These are phyloP conservation scores for Otolemur garnettii DNA, from an alignment of 2,113 vertebrate genomes.

Conservation along the genomic window DNA sequence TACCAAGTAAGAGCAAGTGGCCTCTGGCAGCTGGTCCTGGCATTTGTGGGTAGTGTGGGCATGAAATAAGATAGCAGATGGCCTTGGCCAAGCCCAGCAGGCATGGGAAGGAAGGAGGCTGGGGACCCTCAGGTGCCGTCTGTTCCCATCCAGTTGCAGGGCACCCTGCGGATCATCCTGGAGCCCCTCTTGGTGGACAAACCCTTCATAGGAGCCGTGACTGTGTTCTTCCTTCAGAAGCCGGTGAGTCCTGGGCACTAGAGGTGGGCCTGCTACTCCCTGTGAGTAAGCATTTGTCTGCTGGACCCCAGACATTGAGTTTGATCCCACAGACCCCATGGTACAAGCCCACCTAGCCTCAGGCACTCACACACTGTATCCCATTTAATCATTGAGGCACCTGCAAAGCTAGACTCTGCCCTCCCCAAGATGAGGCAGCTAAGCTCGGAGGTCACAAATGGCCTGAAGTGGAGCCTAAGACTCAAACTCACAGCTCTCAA, in stretches of 20 bases:
- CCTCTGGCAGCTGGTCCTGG: not conserved
- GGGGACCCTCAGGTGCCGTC: not conserved
- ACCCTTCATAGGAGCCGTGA: constrained; percentile 96
- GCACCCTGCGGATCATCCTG: constrained; percentile 94
- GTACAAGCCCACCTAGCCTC: not conserved
- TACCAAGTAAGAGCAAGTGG: not conserved
- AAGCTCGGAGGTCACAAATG: not conserved
- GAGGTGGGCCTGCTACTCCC: not conserved
- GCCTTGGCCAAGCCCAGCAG: not conserved
- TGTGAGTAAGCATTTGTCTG: accelerated
- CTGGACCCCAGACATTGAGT: too few relatives aligned
- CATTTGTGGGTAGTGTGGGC: not conserved
- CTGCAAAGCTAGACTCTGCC: not conserved
- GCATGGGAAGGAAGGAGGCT: not conserved
- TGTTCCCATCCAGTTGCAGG: constrained; percentile 89
- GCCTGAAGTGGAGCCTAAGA: not conserved
- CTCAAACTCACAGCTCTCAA: not conserved
- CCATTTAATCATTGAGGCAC: not conserved
- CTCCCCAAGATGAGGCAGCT: not conserved
- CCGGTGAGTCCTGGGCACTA: constrained; percentile 88
- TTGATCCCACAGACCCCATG: not conserved
- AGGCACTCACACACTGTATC: not conserved
- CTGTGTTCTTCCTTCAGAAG: constrained; percentile 96
- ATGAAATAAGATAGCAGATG: not conserved
- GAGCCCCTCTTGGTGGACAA: constrained; percentile 93